Evolutionary conservation across 2,888 invertebrate species (phyloP), one percentile per base, ranked within the genome.

Genomic region (Acanthosoma haemorrhoidale): DNA sequence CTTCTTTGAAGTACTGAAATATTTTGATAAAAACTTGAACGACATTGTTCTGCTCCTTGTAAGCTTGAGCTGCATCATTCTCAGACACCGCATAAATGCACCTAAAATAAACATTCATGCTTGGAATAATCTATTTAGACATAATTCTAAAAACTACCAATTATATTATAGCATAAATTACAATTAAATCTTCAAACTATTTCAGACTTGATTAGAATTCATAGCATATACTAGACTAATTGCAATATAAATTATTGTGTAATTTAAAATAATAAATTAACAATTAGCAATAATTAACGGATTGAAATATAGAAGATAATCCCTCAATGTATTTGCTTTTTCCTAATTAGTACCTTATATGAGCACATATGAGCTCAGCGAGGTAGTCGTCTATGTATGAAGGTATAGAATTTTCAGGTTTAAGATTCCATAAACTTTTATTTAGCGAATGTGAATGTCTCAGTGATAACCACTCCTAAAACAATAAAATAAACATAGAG

Each of bases 1-100:
- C 95, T 75, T 97, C 97, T 76, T 93, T 94, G 75, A 92, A 89
- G 36, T 86, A 82, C 79, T 95, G 94, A 60, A 98, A 82, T 68
- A 94, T 84, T 79, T 91, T 92, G 0, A 89, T 89, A 58, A 95
- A 87, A 0, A 86, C 83, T 75, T 91, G 90, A 0, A 92, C 89
- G 75, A 92, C 86, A 5, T 84, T 81, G 75, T 89, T 88, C 78
- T 96, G 96, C 74, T 88, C 84, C 73, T 86, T 86, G 78, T 91
- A 94, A 0, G 94, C 93, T 72, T 82, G 80, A 3, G 81, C 78
- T 68, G 82, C 81, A 75, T 85, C 79, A 25, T 78, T 77, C 73
- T 83, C 82, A 2, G 79, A 78, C 5, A 85, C 79, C 43, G 83
- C 82, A 77, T 80, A 80, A 66, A 85, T 78, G 74, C 84, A 83